Evolutionary conservation across 2,888 invertebrate genomes (phyloP).

Genomic region (Mythimna vitellina): DNA sequence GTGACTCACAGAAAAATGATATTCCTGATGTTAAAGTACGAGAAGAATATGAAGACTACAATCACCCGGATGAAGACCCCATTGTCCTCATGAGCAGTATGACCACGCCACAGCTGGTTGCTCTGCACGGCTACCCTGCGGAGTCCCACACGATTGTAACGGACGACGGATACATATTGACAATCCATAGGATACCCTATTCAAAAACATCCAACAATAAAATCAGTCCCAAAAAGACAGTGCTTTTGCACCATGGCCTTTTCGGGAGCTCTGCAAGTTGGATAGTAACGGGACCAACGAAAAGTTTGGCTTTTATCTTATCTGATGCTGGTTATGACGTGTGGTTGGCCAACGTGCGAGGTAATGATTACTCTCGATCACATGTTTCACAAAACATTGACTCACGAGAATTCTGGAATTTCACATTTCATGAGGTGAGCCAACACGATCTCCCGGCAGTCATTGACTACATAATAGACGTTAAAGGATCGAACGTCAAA

Average conservation of each 20-base stretch:
- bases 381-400: slow-evolving; percentile 90
- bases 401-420: slow-evolving; percentile 92
- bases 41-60: slow-evolving; percentile 47
- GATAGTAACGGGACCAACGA: slow-evolving; percentile 92
- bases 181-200: slow-evolving; percentile 95
- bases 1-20: slow-evolving; percentile 66
- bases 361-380: slow-evolving; percentile 93
- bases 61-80: slow-evolving; percentile 77
- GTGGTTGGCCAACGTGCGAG: slow-evolving; percentile 96
- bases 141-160: slow-evolving; percentile 94
- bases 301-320: slow-evolving; percentile 92
- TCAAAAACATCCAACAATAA: slow-evolving; percentile 77
- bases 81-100: slow-evolving; percentile 78
- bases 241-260: slow-evolving; percentile 95
- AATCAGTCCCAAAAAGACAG: slow-evolving; percentile 84
- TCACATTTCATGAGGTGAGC: slow-evolving; percentile 97
- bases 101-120: slow-evolving; percentile 81
- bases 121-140: slow-evolving; percentile 92
- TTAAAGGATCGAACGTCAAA: slow-evolving; percentile 83
- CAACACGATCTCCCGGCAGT: slow-evolving; percentile 96
- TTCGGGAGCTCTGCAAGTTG: slow-evolving; percentile 95
- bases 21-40: slow-evolving; percentile 79
- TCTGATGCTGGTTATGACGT: slow-evolving; percentile 93
- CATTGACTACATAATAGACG: slow-evolving; percentile 92
- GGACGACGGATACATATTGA: slow-evolving; percentile 95